Percentiles rank a stretch among this genome's conserved stretches.
Conservation (phyloP, 1,140 invertebrate genomes). For the Macrosteles quadrilineatus region DNA sequence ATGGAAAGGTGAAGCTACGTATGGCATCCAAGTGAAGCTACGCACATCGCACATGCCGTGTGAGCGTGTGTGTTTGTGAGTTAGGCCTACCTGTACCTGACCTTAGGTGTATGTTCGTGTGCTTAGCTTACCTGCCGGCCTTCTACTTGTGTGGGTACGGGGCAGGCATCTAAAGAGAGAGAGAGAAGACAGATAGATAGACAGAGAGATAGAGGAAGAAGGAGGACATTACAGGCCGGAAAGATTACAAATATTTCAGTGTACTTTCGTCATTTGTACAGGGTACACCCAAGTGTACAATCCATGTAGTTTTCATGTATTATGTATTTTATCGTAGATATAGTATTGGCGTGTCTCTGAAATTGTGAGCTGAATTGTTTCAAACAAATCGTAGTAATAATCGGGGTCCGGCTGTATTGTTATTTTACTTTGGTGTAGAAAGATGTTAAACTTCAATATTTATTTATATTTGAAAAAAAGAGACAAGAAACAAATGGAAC, state of each 20-base stretch:
- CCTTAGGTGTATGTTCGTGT: conserved; percentile 13
- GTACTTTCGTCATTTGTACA: neutral
- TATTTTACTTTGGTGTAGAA: too few relatives aligned
- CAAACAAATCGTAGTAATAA: too few relatives aligned
- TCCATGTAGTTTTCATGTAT: conserved; percentile 7
- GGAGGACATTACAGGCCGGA: conserved; percentile 43
- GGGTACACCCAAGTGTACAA: neutral
- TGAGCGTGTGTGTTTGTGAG: neutral
- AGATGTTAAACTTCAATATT: too few relatives aligned
- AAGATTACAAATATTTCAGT: conserved; percentile 18
- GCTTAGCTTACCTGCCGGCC: conserved; percentile 57
- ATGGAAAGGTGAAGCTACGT: too few relatives aligned
- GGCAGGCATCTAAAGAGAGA: conserved; percentile 61
- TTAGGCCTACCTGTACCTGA: too few relatives aligned
- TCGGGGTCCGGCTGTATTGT: too few relatives aligned
- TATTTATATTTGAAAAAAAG: too few relatives aligned
- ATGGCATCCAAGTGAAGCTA: neutral
- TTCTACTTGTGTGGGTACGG: conserved; percentile 55
- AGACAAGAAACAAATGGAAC: too few relatives aligned
- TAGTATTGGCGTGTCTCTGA: too few relatives aligned
- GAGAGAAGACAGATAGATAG: conserved; percentile 46
- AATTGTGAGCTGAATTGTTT: too few relatives aligned
- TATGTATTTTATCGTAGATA: neutral
- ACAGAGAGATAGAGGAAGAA: conserved; percentile 47
- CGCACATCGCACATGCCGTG: neutral